Conservation (phyloP, 2,113 vertebrate genomes). For the Pygoscelis adeliae region DNA sequence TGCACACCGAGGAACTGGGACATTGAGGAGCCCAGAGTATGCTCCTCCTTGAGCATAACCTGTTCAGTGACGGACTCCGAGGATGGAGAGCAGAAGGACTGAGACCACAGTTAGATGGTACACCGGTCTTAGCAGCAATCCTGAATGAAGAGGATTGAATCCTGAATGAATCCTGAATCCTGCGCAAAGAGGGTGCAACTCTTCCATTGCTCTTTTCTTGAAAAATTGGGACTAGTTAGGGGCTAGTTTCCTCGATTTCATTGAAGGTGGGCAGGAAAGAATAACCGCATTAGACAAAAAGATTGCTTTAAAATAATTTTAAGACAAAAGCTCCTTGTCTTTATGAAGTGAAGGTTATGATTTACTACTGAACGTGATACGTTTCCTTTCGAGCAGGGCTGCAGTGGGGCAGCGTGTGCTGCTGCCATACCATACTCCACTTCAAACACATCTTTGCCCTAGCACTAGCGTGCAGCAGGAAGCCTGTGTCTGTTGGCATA, state of each 20-base stretch:
- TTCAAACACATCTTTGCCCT: neutral
- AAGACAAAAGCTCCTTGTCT: neutral
- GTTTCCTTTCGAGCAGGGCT: neutral
- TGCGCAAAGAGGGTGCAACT: too few species aligned
- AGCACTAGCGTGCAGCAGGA: fast-evolving
- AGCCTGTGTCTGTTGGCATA: neutral
- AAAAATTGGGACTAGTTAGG: too few species aligned
- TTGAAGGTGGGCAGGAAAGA: too few species aligned
- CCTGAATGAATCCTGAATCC: too few species aligned
- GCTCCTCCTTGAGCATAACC: neutral
- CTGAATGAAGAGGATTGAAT: too few species aligned
- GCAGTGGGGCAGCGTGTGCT: fast-evolving
- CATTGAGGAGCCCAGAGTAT: fast-evolving
- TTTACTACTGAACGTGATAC: fast-evolving
- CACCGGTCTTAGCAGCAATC: too few species aligned
- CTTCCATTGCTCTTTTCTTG: too few species aligned
- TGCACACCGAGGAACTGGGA: neutral
- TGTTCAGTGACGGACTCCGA: fast-evolving
- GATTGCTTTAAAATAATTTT: too few species aligned
- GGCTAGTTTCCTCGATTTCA: too few species aligned
- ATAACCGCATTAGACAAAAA: too few species aligned
- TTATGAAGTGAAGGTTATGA: neutral
- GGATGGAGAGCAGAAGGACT: neutral
- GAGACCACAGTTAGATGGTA: fast-evolving
- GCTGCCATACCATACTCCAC: fast-evolving